Evolutionary conservation across 2,797 vertebrate genomes (phyloP).

Genomic region (Brachymystax lenok): DNA sequence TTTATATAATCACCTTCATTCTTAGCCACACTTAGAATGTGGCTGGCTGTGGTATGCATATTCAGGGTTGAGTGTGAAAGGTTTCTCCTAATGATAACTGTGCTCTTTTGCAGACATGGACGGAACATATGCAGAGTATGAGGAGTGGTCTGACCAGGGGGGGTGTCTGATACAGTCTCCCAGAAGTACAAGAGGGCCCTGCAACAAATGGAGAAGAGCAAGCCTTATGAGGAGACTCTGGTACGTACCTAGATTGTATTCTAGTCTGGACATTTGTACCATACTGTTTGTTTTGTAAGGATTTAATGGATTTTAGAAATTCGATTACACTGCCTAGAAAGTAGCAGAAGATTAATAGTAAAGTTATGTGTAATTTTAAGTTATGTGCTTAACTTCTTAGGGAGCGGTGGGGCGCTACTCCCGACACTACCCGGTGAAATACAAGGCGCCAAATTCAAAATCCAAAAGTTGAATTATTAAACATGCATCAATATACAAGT

Average conservation of each 20-base stretch:
- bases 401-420: too few species aligned
- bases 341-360: background rate
- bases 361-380: background rate
- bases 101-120: slow-evolving; percentile 86
- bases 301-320: too few species aligned
- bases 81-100: background rate
- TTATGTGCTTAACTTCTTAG: background rate
- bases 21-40: background rate
- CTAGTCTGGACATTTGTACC: background rate
- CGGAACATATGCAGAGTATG: slow-evolving; percentile 87
- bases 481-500: too few species aligned
- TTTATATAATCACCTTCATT: background rate
- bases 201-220: slow-evolving; percentile 85
- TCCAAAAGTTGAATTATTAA: too few species aligned
- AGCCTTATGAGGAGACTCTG: slow-evolving; percentile 87
- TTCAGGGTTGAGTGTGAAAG: background rate
- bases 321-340: too few species aligned
- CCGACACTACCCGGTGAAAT: too few species aligned
- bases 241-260: slow-evolving; percentile 57
- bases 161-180: slow-evolving; percentile 73
- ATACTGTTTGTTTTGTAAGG: background rate
- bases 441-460: too few species aligned
- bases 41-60: background rate
- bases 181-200: slow-evolving; percentile 86
- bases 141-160: slow-evolving; percentile 91